phyloP scores from a whole-genome alignment of 1,140 invertebrate genomes.

The Eurosta solidaginis region DNA sequence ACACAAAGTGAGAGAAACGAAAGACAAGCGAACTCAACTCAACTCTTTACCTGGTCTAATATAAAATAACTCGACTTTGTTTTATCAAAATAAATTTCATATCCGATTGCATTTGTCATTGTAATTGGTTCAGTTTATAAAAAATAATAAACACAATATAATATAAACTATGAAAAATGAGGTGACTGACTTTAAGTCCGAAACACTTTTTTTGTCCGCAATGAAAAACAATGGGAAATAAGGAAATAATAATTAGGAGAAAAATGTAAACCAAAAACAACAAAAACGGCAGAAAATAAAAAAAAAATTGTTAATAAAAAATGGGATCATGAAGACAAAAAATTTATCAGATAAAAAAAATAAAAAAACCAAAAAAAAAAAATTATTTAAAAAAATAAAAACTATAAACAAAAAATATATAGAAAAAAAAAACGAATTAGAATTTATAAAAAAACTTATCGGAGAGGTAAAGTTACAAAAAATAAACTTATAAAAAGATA shows the following conservation, averaged over 20 bases:
- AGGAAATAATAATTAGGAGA: not conserved
- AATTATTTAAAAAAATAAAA: too few relatives aligned
- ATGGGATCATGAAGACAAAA: not conserved
- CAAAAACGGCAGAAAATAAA: too few relatives aligned
- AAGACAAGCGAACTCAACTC: not conserved
- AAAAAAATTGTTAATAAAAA: not conserved
- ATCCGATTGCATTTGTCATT: not conserved
- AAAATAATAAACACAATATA: too few relatives aligned
- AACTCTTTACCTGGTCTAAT: too few relatives aligned
- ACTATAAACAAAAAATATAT: too few relatives aligned
- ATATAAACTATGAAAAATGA: too few relatives aligned
- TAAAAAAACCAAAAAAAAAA: too few relatives aligned
- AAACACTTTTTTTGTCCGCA: too few relatives aligned
- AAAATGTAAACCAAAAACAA: not conserved
- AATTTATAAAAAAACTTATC: slow-evolving; percentile 30
- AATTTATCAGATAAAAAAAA: slow-evolving; percentile 38
- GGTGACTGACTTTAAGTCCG: too few relatives aligned
- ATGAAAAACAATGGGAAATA: not conserved
- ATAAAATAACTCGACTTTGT: too few relatives aligned
- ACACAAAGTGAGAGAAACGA: not conserved
- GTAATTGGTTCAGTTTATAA: too few relatives aligned
- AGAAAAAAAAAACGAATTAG: not conserved
- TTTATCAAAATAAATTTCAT: not conserved
- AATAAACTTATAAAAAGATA: not conserved
- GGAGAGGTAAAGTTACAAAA: not conserved